Evolutionary conservation across 35 echinoderm and acorn worm species (phyloP).

Genomic region (Lytechinus pictus): DNA sequence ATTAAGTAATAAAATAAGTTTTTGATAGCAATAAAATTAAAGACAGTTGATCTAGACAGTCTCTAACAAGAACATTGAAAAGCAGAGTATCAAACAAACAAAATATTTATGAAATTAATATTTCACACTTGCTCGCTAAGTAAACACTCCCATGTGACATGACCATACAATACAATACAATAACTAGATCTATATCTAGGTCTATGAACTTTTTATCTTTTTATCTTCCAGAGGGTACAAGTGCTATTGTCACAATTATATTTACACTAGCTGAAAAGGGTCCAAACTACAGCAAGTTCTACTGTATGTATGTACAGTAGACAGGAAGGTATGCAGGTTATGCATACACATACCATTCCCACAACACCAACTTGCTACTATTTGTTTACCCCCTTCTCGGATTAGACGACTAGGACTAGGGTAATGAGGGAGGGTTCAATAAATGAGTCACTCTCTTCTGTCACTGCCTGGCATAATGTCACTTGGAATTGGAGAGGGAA

Average conservation of each 20-base stretch:
- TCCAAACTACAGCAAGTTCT: neutral
- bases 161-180: no score
- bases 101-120: no score
- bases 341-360: neutral
- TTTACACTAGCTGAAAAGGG: neutral
- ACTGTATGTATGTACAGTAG: neutral
- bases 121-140: no score
- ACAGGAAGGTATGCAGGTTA: neutral
- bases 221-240: no score
- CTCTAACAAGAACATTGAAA: no score
- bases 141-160: no score
- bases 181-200: no score
- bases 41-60: no score
- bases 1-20: no score
- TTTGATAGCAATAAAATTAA: no score
- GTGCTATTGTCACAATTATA: neutral
- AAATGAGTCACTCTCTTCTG: neutral
- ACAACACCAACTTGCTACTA: constrained; percentile 5
- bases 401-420: neutral
- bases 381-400: constrained; percentile 20
- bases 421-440: neutral
- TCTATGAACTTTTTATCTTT: neutral
- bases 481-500: neutral
- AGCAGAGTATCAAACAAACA: no score
- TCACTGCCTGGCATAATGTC: neutral